Base-by-base conservation (phyloP, 2,888 invertebrate genomes). In the Chrysotoxum bicinctum region DNA sequence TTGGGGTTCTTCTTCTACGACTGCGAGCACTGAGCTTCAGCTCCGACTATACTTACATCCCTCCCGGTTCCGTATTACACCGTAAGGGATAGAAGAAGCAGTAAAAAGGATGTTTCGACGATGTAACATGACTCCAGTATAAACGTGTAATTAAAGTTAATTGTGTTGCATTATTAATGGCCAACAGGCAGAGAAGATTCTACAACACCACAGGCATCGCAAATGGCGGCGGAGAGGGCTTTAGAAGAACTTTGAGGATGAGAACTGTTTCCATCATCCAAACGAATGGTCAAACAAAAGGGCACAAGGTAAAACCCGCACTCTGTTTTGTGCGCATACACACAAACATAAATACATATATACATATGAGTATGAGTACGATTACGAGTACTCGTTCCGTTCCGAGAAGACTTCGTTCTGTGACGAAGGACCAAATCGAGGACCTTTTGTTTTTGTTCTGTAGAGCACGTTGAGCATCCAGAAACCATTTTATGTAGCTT, bases 61-160 rank as follows among this genome's bases (percentile, higher is more conserved):
- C 54, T 35, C 23, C 72, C 66, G 37, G 10, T 48, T 56, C 66
- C 73, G 37, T 62, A 69, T 58, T 66, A 70, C 72, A 75, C 84
- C 84, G 66, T 54, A 85, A 85, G 80, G 85, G 76, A 73, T 81
- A 81, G 54, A 62, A 45, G 45, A 50, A 72, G 62, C 70, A 70
- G 52, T 70, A 74, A 86, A 86, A 86, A 86, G 77, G 74, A 86
- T 86, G 82, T 82, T 86, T 56, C 77, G 50, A 78, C 82, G 69
- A 86, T 86, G 86, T 82, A 70, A 86, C 86, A 86, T 74, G 86
- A 87, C 87, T 77, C 78, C 74, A 77, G 86, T 79, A 81, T 87
- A 87, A 87, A 84, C 84, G 87, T 87, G 84, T 87, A 87, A 87
- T 87, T 87, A 87, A 81, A 87, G 87, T 87, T 87, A 87, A 87